Evolutionary conservation across 2,888 invertebrate species (phyloP), one percentile per base, ranked within the genome.

Genomic region (Drosophila quinaria): DNA sequence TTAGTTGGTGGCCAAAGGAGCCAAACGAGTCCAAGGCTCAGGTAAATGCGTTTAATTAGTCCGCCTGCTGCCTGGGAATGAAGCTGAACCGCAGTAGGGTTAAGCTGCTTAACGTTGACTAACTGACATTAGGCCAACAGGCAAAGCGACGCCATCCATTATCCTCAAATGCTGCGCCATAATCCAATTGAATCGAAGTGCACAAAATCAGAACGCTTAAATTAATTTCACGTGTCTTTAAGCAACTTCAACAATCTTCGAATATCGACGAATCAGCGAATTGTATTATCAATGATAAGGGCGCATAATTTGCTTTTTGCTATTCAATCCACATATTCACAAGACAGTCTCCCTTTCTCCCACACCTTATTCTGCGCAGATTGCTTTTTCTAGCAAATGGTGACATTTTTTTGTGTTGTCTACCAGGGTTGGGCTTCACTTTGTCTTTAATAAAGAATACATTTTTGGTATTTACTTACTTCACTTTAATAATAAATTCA

Each of bases 1-100:
- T 89, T 85, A 81, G 87, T 51, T 60, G 51, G 50, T 25, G 59
- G 72, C 55, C 61, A 62, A 70, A 62, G 80, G 37, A 63, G 66
- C n/a, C 22, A 22, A 22, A 22, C 4, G 22, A n/a, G 73, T 37
- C 69, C 35, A 42, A 39, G 61, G 49, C 67, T 33, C 51, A 54
- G 81, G 73, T 70, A 55, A 72, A 74, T 73, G 74, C 74, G 76
- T 87, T 87, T 85, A 89, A 89, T 85, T 85, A 89, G 89, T 62
- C 74, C 52, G 59, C 56, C 80, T 50, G 73, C 42, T 39, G 44
- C 60, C 50, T 35, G 60, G 47, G 64, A 71, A 65, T 64, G 72
- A 60, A 87, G 87, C 74, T 74, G 70, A 69, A 69, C 87, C 89
- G 61, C 85, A 78, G 78, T 67, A 71, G 80, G 87, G 84, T 87